These are phyloP conservation scores for Nephrotoma flavescens DNA, from an alignment of 2,888 invertebrate genomes.

Conservation along the genomic window DNA sequence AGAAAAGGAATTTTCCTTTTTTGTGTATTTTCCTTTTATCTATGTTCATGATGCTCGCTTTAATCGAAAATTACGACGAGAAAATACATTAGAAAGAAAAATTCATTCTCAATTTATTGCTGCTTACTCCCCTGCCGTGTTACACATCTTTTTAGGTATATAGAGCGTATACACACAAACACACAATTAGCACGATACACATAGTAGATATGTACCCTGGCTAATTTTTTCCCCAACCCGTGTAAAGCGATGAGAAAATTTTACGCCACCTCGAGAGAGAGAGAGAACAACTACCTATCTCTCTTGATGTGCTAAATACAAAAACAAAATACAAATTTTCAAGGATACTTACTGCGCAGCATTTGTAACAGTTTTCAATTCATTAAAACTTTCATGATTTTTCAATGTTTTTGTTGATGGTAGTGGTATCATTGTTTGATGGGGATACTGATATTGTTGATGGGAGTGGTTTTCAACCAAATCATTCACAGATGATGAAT, in stretches of 20 bases:
- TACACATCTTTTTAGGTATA: neutral
- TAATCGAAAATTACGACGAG: neutral
- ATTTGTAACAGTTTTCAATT: neutral
- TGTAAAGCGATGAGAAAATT: neutral
- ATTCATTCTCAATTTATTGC: neutral
- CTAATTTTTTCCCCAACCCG: neutral
- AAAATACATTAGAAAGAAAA: neutral
- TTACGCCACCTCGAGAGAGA: neutral
- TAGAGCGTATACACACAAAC: neutral
- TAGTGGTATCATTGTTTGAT: neutral
- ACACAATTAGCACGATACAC: neutral
- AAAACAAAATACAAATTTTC: neutral
- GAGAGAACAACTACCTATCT: neutral
- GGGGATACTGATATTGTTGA: neutral
- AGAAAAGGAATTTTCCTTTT: neutral
- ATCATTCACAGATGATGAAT: neutral
- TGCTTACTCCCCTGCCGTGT: neutral
- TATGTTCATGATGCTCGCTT: neutral
- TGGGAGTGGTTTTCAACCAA: slow-evolving; percentile 2
- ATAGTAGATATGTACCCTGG: neutral
- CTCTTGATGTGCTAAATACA: neutral
- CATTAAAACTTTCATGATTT: slow-evolving; percentile 1
- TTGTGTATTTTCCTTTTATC: neutral
- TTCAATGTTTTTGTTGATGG: neutral
- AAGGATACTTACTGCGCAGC: slow-evolving; percentile 1